Conservation (phyloP, 2,113 vertebrate genomes). For the Ophthalmolycus amberensis region DNA sequence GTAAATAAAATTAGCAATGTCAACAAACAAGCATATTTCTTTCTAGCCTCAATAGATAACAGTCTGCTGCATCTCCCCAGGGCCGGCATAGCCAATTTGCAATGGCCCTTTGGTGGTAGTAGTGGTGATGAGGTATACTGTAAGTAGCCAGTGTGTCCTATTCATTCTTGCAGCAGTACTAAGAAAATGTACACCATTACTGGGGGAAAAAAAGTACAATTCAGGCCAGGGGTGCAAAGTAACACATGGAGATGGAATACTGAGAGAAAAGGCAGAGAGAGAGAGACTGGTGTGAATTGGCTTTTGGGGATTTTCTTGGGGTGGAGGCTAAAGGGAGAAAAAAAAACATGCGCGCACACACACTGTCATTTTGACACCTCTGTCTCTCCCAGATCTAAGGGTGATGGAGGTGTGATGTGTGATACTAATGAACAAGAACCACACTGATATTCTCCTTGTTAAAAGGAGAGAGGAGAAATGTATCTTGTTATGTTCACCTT, state of each 20-base stretch:
- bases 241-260: conserved; percentile 45
- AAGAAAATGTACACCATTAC: conserved; percentile 33
- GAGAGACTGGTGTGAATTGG: conserved; percentile 60
- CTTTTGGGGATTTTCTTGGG: conserved; percentile 64
- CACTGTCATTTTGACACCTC: conserved; percentile 73
- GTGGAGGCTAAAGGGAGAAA: conserved; percentile 37
- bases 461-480: conserved; percentile 64
- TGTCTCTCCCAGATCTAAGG: conserved; percentile 71
- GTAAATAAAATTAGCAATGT: conserved; percentile 57
- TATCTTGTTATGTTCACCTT: conserved; percentile 71
- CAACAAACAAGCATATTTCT: conserved; percentile 30
- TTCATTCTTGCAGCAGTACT: conserved; percentile 16
- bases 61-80: conserved; percentile 5
- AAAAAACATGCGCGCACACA: conserved; percentile 44
- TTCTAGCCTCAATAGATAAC: conserved; percentile 34
- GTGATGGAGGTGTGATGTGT: conserved; percentile 72
- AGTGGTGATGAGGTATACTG: not conserved
- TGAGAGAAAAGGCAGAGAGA: conserved; percentile 46
- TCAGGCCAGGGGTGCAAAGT: conserved; percentile 49
- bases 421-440: conserved; percentile 75
- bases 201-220: conserved; percentile 18
- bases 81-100: conserved; percentile 30
- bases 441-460: conserved; percentile 66
- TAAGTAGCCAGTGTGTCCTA: conserved; percentile 8
- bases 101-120: conserved; percentile 19